A percentile compares a stretch with the other conserved stretches of the same genome.
phyloP scores from a whole-genome alignment of 2,888 invertebrate species.

The Nematopogon swammerdamellus region DNA sequence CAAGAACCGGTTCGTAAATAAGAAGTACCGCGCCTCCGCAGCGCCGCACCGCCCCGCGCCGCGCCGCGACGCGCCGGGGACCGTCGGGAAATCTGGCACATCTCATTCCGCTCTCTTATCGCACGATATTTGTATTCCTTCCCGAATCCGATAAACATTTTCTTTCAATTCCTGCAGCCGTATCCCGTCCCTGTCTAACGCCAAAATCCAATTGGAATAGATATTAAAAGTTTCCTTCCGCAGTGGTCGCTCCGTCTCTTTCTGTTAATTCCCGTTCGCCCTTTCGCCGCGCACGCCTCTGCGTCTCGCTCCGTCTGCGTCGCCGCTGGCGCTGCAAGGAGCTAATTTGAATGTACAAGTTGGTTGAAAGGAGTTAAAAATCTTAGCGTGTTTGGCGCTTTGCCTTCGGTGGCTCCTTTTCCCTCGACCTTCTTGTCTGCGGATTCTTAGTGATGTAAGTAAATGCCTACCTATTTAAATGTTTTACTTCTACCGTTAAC shows the following conservation, averaged over 20 bases:
- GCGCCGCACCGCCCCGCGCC: conserved; percentile 1
- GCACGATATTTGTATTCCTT: conserved; percentile 54
- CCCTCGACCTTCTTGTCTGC: too few species aligned
- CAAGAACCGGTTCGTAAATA: conserved; percentile 47
- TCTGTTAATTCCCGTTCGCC: conserved; percentile 6
- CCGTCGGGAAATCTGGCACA: conserved; percentile 48
- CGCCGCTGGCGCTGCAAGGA: neutral
- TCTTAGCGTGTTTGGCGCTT: neutral
- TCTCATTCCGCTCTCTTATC: conserved; percentile 46
- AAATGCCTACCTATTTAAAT: too few species aligned
- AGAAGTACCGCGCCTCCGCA: conserved; percentile 1
- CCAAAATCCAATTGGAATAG: conserved; percentile 58
- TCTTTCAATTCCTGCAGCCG: conserved; percentile 46
- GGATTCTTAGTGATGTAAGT: too few species aligned
- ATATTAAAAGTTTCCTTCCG: conserved; percentile 54
- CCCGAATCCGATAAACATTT: conserved; percentile 53
- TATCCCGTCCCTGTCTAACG: conserved; percentile 54
- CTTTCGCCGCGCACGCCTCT: conserved; percentile 2
- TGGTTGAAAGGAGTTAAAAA: neutral
- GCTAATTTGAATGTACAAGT: conserved; percentile 2
- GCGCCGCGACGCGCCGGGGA: conserved; percentile 41
- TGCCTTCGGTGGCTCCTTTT: neutral
- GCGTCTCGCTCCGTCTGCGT: neutral
- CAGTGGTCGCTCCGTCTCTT: conserved; percentile 4
- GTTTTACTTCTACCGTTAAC: too few species aligned